Conservation (phyloP, 2,113 vertebrate species). For the Dolichallabes microphthalmus region DNA sequence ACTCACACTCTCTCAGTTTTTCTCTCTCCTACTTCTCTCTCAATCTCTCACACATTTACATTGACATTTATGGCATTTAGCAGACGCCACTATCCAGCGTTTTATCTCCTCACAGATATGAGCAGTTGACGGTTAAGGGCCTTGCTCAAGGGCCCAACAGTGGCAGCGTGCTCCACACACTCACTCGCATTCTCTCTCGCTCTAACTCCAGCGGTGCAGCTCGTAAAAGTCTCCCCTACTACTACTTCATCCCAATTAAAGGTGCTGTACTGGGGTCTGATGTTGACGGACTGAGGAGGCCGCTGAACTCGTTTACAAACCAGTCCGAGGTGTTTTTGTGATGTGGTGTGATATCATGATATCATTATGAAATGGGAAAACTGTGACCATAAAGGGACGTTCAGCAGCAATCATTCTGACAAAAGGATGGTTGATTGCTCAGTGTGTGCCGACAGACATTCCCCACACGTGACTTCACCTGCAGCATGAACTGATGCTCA, state of each 20-base stretch:
- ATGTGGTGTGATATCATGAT: neutral
- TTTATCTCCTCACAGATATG: no score
- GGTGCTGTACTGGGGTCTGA: neutral
- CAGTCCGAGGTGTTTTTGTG: neutral
- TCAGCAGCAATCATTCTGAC: neutral
- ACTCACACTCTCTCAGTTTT: no score
- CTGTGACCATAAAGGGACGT: neutral
- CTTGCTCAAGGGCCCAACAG: no score
- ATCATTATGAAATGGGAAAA: neutral
- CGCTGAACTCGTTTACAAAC: neutral
- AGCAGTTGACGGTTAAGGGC: no score
- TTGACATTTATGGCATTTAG: no score
- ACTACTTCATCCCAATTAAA: neutral
- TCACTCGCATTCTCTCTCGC: no score
- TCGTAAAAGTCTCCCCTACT: neutral
- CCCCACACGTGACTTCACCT: neutral
- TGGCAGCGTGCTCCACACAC: no score
- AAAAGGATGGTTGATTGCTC: neutral
- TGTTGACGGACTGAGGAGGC: neutral
- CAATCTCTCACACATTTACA: no score
- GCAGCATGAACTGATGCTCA: neutral
- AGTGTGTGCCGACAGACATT: neutral
- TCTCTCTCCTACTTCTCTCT: no score
- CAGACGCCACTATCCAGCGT: no score
- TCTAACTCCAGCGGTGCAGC: neutral